These are phyloP conservation scores for Drosophila borborema DNA, from an alignment of 2,888 invertebrate genomes.

Conservation along the genomic window DNA sequence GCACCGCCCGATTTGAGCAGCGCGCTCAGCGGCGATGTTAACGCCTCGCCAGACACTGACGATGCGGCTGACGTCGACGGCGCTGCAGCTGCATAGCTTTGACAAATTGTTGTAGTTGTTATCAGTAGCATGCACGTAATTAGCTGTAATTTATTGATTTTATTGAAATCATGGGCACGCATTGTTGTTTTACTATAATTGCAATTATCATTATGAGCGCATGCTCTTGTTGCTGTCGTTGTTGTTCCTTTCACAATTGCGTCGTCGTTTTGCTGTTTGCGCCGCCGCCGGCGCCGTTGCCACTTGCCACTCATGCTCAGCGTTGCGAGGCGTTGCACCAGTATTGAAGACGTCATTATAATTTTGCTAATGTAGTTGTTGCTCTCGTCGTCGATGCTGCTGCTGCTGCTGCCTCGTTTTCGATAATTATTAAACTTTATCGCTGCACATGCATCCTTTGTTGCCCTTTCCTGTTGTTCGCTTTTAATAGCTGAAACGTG, in stretches of 20 bases:
- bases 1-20: conserved; percentile 73
- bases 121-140: conserved; percentile 78
- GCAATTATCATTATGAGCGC: conserved; percentile 62
- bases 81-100: conserved; percentile 55
- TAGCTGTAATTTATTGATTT: conserved; percentile 81
- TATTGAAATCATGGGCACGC: conserved; percentile 74
- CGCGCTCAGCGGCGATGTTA: conserved; percentile 63
- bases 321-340: conserved; percentile 62
- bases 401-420: conserved; percentile 56
- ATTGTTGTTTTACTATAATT: conserved; percentile 65
- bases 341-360: conserved; percentile 65
- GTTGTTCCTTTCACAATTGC: conserved; percentile 38
- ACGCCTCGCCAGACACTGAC: conserved; percentile 37
- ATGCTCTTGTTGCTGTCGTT: conserved; percentile 18
- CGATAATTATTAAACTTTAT: conserved; percentile 62
- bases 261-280: conserved; percentile 59
- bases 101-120: conserved; percentile 79
- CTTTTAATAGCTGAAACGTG: conserved; percentile 73
- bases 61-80: conserved; percentile 45
- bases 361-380: conserved; percentile 58
- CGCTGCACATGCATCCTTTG: conserved; percentile 39
- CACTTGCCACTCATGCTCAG: conserved; percentile 67
- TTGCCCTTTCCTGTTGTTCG: conserved; percentile 38
- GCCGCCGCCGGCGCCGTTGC: conserved; percentile 74
- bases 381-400: conserved; percentile 26